Percentiles rank a stretch among this genome's conserved stretches.
These are phyloP conservation scores for Lamproptera curius DNA, from an alignment of 2,888 invertebrate species.

Conservation along the genomic window DNA sequence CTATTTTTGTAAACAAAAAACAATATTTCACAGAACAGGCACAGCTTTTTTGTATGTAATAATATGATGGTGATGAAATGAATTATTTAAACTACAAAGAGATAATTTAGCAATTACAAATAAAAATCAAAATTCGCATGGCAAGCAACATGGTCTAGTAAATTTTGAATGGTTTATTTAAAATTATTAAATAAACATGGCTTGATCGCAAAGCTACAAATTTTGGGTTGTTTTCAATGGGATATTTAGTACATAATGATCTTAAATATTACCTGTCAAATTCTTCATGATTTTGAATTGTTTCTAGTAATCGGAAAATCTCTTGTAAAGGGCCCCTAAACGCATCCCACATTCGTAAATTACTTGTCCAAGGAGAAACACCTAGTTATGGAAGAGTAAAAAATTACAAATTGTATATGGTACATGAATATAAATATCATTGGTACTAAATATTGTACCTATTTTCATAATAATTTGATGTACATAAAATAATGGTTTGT, in stretches of 20 bases:
- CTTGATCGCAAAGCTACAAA: background rate
- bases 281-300: conserved; percentile 90
- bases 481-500: conserved; percentile 82
- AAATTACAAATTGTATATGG: conserved; percentile 1
- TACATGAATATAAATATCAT: background rate
- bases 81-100: too few species aligned
- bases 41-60: too few species aligned
- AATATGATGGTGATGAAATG: too few species aligned
- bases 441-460: conserved; percentile 39
- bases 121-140: too few species aligned
- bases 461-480: conserved; percentile 87
- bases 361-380: conserved; percentile 92
- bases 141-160: too few species aligned
- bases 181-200: too few species aligned
- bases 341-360: conserved; percentile 91
- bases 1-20: too few species aligned
- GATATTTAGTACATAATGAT: too few species aligned
- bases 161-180: too few species aligned
- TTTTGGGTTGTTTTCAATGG: too few species aligned
- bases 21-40: too few species aligned
- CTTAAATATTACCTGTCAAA: conserved; percentile 77
- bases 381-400: conserved; percentile 56
- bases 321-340: conserved; percentile 94
- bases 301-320: conserved; percentile 91
- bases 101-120: too few species aligned